Percentiles rank a stretch among this genome's conserved stretches.
phyloP scores from a whole-genome alignment of 2,113 vertebrate genomes.

The Sus scrofa region T2T-Sscrofa CM000814.6:136320001-136320500 shows the following conservation, averaged over 20 bases:
- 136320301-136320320: neutral
- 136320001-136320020: slow-evolving; percentile 89
- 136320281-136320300: neutral
- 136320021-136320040: slow-evolving; percentile 89
- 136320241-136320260: neutral
- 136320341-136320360: too few species aligned
- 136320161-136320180: rapidly evolving
- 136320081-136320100: slow-evolving; percentile 94
- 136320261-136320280: neutral
- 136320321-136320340: neutral
- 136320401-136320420: neutral
- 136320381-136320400: neutral
- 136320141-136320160: neutral
- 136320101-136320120: slow-evolving; percentile 89
- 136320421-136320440: neutral
- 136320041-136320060: slow-evolving; percentile 96
- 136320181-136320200: neutral
- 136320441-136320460: neutral
- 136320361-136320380: neutral
- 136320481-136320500: neutral
- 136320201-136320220: neutral
- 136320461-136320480: neutral
- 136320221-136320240: neutral
- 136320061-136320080: slow-evolving; percentile 97
- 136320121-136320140: neutral